phyloP scores from a whole-genome alignment of 2,797 vertebrate species.

The Adelosebastes latens region DNA sequence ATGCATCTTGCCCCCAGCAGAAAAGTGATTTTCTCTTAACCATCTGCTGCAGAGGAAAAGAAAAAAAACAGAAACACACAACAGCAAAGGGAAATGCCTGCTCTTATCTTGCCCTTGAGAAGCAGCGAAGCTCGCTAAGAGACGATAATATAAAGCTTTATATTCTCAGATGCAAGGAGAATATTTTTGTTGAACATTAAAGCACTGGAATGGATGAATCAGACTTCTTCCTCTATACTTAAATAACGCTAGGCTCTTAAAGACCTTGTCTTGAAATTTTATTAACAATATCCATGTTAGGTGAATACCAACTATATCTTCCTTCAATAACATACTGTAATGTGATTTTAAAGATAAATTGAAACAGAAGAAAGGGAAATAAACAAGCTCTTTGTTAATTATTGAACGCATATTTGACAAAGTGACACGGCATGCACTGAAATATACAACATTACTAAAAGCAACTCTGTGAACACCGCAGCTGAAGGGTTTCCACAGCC shows the following conservation, averaged over 20 bases:
- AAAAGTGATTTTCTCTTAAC: slow-evolving; percentile 74
- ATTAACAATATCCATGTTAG: background rate
- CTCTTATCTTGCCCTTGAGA: slow-evolving; percentile 76
- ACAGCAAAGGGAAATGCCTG: slow-evolving; percentile 49
- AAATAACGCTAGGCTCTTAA: slow-evolving; percentile 12
- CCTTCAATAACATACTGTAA: background rate
- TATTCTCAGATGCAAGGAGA: slow-evolving; percentile 31
- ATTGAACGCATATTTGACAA: slow-evolving; percentile 33
- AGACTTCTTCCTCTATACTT: background rate
- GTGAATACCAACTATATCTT: background rate
- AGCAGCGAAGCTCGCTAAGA: slow-evolving; percentile 42
- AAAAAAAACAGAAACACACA: slow-evolving; percentile 24
- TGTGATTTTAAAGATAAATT: background rate
- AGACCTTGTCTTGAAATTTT: background rate
- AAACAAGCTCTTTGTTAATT: slow-evolving; percentile 14
- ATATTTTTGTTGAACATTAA: slow-evolving; percentile 30
- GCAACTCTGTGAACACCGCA: slow-evolving; percentile 29
- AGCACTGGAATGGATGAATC: background rate
- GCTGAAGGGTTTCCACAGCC: slow-evolving; percentile 27
- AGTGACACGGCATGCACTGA: background rate
- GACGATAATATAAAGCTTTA: slow-evolving; percentile 52
- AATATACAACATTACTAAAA: slow-evolving; percentile 13
- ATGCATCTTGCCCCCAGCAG: slow-evolving; percentile 61
- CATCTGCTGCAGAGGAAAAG: slow-evolving; percentile 73
- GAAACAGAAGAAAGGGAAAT: slow-evolving; percentile 5